Conservation (phyloP, 2,888 invertebrate species). For the Mimachlamys varia region DNA sequence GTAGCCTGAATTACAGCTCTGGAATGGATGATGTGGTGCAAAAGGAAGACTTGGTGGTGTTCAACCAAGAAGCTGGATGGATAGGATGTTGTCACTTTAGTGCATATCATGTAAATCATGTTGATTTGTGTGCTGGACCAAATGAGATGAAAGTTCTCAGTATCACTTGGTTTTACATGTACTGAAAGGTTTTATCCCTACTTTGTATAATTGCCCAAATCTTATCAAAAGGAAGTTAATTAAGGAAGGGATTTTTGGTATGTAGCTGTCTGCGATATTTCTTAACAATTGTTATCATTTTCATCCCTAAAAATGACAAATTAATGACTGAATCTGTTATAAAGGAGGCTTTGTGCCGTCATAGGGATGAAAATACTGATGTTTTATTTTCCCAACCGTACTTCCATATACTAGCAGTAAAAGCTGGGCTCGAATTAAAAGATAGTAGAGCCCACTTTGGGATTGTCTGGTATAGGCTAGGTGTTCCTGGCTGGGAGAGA, state of each 20-base stretch:
- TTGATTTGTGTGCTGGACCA: background rate
- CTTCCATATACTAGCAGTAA: background rate
- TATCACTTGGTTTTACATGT: background rate
- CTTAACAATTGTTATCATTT: background rate
- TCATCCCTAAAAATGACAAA: background rate
- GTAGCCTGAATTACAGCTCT: background rate
- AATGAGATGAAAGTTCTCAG: background rate
- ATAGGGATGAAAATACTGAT: background rate
- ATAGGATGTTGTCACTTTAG: background rate
- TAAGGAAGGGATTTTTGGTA: background rate
- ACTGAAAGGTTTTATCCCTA: background rate
- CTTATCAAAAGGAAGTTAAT: background rate
- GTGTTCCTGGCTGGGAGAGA: background rate
- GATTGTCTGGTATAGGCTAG: background rate
- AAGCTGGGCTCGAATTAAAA: conserved; percentile 3
- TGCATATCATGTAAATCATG: background rate
- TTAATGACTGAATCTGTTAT: no score
- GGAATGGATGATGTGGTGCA: background rate
- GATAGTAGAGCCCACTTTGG: background rate
- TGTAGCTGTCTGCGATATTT: background rate
- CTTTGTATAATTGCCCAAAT: background rate
- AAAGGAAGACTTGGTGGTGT: background rate
- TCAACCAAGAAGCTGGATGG: background rate
- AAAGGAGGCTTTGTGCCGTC: background rate
- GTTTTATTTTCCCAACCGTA: background rate